phyloP scores from a whole-genome alignment of 2,888 invertebrate genomes.

The Apamea monoglypha region DNA sequence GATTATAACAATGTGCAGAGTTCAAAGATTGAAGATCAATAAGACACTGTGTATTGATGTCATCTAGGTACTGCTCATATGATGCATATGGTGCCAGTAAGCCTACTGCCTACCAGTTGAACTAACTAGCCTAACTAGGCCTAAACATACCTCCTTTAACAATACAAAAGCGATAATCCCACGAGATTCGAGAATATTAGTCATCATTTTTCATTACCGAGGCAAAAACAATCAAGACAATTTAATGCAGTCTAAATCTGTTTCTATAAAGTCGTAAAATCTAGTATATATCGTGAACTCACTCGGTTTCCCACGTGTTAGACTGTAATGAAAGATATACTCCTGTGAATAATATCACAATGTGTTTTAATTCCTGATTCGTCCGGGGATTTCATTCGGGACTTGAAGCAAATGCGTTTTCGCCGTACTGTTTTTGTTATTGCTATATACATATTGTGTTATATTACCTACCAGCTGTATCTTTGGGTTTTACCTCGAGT shows the following conservation, averaged over 20 bases:
- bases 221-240: background rate
- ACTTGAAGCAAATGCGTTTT: background rate
- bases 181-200: background rate
- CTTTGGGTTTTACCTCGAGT: background rate
- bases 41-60: background rate
- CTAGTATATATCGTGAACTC: conserved; percentile 18
- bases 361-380: conserved; percentile 59
- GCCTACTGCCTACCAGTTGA: background rate
- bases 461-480: background rate
- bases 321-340: conserved; percentile 37
- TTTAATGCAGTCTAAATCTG: conserved; percentile 14
- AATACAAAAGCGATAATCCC: background rate
- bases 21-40: background rate
- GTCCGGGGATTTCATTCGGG: conserved; percentile 23
- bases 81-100: background rate
- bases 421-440: background rate
- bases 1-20: background rate
- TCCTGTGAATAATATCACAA: conserved; percentile 54
- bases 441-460: background rate
- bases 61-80: background rate
- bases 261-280: conserved; percentile 19
- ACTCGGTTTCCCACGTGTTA: conserved; percentile 49
- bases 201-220: conserved; percentile 8
- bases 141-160: background rate
- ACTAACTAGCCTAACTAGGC: background rate